Evolutionary conservation across 2,888 invertebrate genomes (phyloP).

Genomic region (Cylindroiulus punctatus): DNA sequence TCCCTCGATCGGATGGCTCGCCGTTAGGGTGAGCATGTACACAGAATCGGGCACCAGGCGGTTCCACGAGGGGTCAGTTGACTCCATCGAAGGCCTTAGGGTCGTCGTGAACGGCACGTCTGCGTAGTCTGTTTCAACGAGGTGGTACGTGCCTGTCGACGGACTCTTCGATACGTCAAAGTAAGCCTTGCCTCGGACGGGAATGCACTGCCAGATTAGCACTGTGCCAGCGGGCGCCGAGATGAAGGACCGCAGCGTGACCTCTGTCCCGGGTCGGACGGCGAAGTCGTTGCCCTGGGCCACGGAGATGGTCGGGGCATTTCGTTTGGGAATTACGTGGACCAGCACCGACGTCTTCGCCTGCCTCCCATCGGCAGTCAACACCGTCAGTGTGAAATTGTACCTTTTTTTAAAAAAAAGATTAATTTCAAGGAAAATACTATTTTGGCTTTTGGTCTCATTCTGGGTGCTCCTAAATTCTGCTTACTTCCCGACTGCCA

Average conservation of each 20-base stretch:
- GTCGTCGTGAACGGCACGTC: slow-evolving; percentile 35
- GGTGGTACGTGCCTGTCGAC: neutral
- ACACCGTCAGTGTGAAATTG: slow-evolving; percentile 36
- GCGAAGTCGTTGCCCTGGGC: neutral
- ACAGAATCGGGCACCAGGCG: slow-evolving; percentile 6
- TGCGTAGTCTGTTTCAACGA: neutral
- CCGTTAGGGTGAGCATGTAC: slow-evolving; percentile 29
- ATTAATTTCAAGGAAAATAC: neutral
- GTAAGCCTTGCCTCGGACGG: neutral
- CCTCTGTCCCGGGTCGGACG: neutral
- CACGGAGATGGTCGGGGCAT: slow-evolving; percentile 16
- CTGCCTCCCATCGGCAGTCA: slow-evolving; percentile 30
- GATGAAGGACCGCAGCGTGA: slow-evolving; percentile 5
- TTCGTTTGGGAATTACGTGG: neutral
- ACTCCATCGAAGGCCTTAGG: neutral
- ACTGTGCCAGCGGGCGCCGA: slow-evolving; percentile 48
- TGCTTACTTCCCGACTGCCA: slow-evolving; percentile 50
- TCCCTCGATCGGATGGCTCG: slow-evolving; percentile 48
- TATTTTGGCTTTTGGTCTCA: no score
- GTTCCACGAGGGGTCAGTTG: neutral
- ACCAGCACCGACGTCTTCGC: slow-evolving; percentile 10
- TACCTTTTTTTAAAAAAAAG: slow-evolving; percentile 33
- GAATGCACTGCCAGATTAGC: slow-evolving; percentile 12
- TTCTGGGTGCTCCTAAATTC: no score
- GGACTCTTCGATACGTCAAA: slow-evolving; percentile 16